A percentile compares a stretch with the other conserved stretches of the same genome.
These are phyloP conservation scores for Anthopleura xanthogrammica DNA, from an alignment of 92 coral and sea anemone species.

Conservation along the genomic window DNA sequence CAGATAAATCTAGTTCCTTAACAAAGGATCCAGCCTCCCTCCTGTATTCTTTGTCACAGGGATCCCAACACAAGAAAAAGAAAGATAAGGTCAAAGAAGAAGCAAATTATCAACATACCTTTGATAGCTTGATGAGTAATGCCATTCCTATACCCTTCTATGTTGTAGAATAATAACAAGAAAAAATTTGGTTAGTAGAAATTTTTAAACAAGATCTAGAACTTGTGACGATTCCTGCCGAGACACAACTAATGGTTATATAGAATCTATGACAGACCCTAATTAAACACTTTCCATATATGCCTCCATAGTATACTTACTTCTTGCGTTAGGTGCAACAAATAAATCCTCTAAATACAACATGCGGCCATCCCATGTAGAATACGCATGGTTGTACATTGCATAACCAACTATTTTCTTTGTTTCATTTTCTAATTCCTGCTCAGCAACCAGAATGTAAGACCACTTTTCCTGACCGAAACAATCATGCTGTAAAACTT, in stretches of 20 bases:
- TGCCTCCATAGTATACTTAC: constrained; percentile 24
- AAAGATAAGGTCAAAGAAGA: not conserved
- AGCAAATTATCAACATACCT: not conserved
- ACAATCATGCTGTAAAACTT: constrained; percentile 76
- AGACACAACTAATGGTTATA: too few relatives aligned
- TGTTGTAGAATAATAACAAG: not conserved
- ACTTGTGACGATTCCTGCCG: not conserved
- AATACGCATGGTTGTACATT: constrained; percentile 59
- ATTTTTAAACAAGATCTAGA: not conserved
- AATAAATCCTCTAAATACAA: constrained; percentile 80
- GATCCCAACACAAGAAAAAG: too few relatives aligned
- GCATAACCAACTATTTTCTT: constrained; percentile 67
- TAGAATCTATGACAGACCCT: too few relatives aligned
- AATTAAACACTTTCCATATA: not conserved
- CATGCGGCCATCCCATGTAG: constrained; percentile 89
- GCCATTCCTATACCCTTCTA: constrained; percentile 2
- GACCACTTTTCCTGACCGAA: constrained; percentile 85
- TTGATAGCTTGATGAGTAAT: not conserved
- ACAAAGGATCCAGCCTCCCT: too few relatives aligned
- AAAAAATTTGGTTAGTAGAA: not conserved
- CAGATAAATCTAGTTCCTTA: too few relatives aligned
- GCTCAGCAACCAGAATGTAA: constrained; percentile 79
- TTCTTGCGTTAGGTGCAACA: constrained; percentile 76
- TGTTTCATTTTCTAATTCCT: constrained; percentile 4
- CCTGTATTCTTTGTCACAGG: too few relatives aligned